These are phyloP conservation scores for Malthinus seriepunctatus DNA, from an alignment of 2,888 invertebrate genomes.

Conservation along the genomic window DNA sequence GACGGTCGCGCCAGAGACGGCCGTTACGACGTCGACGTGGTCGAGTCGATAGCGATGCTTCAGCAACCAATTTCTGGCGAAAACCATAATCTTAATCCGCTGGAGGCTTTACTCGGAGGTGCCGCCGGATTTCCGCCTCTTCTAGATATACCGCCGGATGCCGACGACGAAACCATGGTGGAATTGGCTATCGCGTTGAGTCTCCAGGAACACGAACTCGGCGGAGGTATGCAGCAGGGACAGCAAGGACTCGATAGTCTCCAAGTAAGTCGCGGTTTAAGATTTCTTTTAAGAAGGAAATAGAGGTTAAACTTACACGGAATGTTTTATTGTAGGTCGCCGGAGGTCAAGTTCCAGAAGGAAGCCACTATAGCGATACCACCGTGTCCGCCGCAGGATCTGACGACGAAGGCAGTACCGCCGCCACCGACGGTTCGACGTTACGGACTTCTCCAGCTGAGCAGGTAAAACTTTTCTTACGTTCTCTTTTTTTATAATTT, in stretches of 20 bases:
- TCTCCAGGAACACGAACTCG: conserved; percentile 77
- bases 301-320: too few species aligned
- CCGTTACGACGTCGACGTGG: conserved; percentile 45
- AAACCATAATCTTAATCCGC: conserved; percentile 47
- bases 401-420: conserved; percentile 94
- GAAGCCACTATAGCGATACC: conserved; percentile 75
- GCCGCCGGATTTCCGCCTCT: conserved; percentile 73
- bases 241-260: conserved; percentile 57
- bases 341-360: conserved; percentile 53
- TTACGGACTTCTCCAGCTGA: conserved; percentile 83
- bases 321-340: conserved; percentile 20
- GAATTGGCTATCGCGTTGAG: conserved; percentile 95
- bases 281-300: not conserved
- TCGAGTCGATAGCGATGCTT: conserved; percentile 47
- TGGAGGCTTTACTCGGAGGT: conserved; percentile 59
- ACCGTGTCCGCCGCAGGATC: conserved; percentile 87
- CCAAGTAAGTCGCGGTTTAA: conserved; percentile 47
- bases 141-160: conserved; percentile 89
- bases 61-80: conserved; percentile 33
- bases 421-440: conserved; percentile 93
- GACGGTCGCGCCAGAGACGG: conserved; percentile 35
- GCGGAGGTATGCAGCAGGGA: conserved; percentile 59
- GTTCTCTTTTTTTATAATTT: too few species aligned
- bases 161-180: conserved; percentile 96
- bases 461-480: conserved; percentile 57